Percentiles rank a stretch among this genome's conserved stretches.
Evolutionary conservation across 2,797 vertebrate species (phyloP).

Genomic region (Anas bernieri): DNA sequence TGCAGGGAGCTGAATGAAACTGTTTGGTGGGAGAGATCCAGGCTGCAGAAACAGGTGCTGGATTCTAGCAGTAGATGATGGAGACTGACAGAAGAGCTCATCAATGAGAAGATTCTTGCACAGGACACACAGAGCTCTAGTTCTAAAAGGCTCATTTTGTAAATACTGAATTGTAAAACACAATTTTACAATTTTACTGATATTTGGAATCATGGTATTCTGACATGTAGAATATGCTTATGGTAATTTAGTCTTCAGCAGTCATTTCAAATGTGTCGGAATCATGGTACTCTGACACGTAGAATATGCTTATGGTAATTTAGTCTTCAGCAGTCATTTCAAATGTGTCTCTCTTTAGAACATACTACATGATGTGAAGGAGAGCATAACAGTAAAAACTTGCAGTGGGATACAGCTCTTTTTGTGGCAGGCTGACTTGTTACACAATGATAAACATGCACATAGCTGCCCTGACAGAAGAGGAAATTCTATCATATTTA

Average conservation of each 20-base stretch:
- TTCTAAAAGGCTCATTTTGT: neutral
- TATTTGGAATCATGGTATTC: neutral
- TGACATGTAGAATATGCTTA: neutral
- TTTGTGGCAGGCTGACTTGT: neutral
- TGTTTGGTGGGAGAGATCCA: neutral
- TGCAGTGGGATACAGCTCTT: neutral
- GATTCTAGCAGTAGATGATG: neutral
- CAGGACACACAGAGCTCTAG: neutral
- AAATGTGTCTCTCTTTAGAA: constrained; percentile 38
- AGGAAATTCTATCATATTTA: constrained; percentile 25
- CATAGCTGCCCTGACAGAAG: constrained; percentile 14
- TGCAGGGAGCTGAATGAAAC: neutral
- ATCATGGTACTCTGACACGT: neutral
- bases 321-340: neutral
- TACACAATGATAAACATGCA: neutral
- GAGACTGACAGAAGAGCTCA: neutral
- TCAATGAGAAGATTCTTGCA: neutral
- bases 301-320: neutral
- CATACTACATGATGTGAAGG: neutral
- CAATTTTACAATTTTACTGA: no score
- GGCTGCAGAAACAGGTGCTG: neutral
- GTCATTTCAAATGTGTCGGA: neutral
- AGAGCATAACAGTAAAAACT: neutral
- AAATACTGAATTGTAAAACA: neutral
- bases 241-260: neutral